Evolutionary conservation across 2,113 vertebrate species (phyloP).

Genomic region (Hirundichthys speculiger): DNA sequence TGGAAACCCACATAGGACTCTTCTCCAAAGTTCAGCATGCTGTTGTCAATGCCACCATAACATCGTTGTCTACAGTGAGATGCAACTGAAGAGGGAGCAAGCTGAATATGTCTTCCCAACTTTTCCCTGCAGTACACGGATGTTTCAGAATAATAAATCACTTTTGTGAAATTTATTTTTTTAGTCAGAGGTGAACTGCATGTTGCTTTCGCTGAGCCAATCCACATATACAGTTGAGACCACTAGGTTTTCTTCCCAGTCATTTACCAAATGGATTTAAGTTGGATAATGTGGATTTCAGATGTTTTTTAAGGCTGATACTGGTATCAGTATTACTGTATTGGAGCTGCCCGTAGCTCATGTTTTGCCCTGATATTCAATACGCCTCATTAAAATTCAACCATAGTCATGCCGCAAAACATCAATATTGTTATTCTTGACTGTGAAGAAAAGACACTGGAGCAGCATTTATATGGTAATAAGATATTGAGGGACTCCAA

Average conservation of each 20-base stretch:
- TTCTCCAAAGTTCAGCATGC: constrained; percentile 19
- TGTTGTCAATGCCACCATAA: constrained; percentile 53
- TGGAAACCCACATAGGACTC: constrained; percentile 40
- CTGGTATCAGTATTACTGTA: constrained; percentile 31
- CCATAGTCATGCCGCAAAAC: constrained; percentile 1
- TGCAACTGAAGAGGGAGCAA: neutral
- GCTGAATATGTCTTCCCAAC: constrained; percentile 11
- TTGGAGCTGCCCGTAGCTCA: constrained; percentile 19
- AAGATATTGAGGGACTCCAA: constrained; percentile 17
- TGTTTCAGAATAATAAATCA: neutral
- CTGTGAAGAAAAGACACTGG: constrained; percentile 6
- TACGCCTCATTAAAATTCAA: constrained; percentile 13
- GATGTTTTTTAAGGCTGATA: constrained; percentile 13
- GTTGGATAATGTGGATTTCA: neutral
- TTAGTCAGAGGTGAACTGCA: constrained; percentile 2
- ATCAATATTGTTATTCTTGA: constrained; percentile 36
- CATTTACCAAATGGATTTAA: constrained; percentile 23
- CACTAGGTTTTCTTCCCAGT: constrained; percentile 23
- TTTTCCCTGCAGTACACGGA: neutral
- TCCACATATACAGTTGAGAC: constrained; percentile 30
- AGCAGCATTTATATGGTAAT: constrained; percentile 25
- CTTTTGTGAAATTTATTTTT: neutral
- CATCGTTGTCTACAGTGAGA: constrained; percentile 39
- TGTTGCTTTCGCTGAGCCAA: constrained; percentile 17
- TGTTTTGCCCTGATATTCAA: constrained; percentile 28